Evolutionary conservation across 2,113 vertebrate genomes (phyloP), one percentile per base, ranked within the genome.

Genomic region (Lates calcarifer): DNA sequence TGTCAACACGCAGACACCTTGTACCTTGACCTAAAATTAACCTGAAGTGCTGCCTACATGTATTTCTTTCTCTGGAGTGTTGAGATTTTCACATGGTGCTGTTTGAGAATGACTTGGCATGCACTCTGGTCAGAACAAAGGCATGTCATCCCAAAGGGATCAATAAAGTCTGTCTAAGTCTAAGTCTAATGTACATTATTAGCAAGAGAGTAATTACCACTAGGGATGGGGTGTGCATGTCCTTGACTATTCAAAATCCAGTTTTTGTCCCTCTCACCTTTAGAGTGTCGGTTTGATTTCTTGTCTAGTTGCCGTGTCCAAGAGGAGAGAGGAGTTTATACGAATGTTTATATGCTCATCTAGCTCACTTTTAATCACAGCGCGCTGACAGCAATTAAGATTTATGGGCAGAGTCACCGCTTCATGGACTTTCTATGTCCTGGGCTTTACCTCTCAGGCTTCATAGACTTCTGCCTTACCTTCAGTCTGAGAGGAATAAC

Each of bases 381-480:
- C 22, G 55, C 61, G 55, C 22, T 62, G 20, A 68, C 15, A 53
- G 35, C 43, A 74, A 45, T 66, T 60, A 64, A 24, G 20, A 26
- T 68, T 81, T 26, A 66, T 33, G 37, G 53, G 37, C 33, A 56
- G 5, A 43, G 49, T 11, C 6, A 3, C 9, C 22, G 10, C 0
- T 45, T 45, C 10, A 5, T 13, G 3, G 51, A 5, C 68, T 29
- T 45, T 33, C 2, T 47, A 24, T 33, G 28, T 63, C 39, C 26
- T 26, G 53, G 17, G 31, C 24, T 81, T 51, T 41, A 11, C 15
- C 5, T 65, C 41, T n/a, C 47, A 41, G 47, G 37, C 28, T 56
- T 2, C 2, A 28, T 15, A 56, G 26, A 15, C 26, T 55, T 56
- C 14, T 56, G 53, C 26, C 2, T 56, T 28, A 56, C 26, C 24